phyloP scores from a whole-genome alignment of 2,113 vertebrate species.

The Dipodomys merriami region DNA sequence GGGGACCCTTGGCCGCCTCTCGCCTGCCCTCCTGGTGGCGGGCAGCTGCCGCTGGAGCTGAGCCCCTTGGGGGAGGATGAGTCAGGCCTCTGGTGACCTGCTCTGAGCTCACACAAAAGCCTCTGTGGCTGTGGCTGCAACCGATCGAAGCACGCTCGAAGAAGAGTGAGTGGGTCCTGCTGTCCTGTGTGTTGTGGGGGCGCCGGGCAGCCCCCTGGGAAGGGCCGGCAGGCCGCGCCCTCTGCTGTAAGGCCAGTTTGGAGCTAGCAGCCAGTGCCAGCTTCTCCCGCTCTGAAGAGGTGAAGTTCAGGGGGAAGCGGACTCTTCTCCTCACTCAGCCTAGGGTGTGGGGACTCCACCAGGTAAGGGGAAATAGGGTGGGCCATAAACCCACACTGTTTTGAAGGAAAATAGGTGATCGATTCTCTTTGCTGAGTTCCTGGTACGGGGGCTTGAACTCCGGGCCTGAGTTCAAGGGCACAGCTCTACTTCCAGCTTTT shows the following conservation, averaged over 20 bases:
- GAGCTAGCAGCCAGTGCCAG: not conserved
- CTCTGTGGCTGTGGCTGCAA: slow-evolving; percentile 45
- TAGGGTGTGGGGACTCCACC: not conserved
- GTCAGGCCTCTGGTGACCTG: slow-evolving; percentile 10
- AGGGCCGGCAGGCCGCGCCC: slow-evolving; percentile 38
- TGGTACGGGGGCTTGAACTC: no score
- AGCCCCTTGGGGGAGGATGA: not conserved
- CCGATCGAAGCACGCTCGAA: slow-evolving; percentile 60
- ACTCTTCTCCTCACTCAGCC: not conserved
- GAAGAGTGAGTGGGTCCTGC: not conserved
- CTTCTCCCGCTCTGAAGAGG: not conserved
- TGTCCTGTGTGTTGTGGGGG: slow-evolving; percentile 32
- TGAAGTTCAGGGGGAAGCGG: not conserved
- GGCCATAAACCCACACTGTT: not conserved
- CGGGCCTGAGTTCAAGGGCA: no score
- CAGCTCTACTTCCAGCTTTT: no score
- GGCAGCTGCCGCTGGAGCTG: not conserved
- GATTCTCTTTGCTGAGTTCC: not conserved
- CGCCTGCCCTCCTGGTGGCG: not conserved
- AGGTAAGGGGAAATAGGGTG: not conserved
- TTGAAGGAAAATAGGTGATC: not conserved
- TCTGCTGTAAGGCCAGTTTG: not conserved
- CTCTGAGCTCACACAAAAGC: slow-evolving; percentile 1
- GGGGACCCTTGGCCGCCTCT: not conserved
- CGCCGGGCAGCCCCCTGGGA: slow-evolving; percentile 50